Evolutionary conservation across 2,888 invertebrate genomes (phyloP).

Genomic region (Papilio gigon): DNA sequence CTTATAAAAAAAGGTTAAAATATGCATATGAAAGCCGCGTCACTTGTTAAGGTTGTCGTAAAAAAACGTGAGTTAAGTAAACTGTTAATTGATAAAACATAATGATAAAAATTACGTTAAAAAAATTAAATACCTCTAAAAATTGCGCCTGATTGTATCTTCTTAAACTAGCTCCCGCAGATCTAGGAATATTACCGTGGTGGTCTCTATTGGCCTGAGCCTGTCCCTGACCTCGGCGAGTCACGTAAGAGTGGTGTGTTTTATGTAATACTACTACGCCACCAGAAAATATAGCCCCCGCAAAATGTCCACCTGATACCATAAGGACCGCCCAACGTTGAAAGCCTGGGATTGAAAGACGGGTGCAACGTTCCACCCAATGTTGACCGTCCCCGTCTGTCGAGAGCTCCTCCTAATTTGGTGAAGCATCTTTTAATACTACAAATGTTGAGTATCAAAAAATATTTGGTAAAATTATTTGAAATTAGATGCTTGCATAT

Average conservation of each 20-base stretch:
- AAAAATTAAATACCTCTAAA: constrained; percentile 80
- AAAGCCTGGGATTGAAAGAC: constrained; percentile 68
- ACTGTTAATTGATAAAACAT: too few species aligned
- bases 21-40: not conserved
- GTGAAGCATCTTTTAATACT: not conserved
- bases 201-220: constrained; percentile 86
- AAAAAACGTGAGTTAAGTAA: not conserved
- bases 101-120: too few species aligned
- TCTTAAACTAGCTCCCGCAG: constrained; percentile 90
- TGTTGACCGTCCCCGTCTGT: constrained; percentile 72
- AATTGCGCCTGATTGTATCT: constrained; percentile 91
- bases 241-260: constrained; percentile 93
- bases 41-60: not conserved
- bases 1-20: not conserved
- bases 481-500: too few species aligned
- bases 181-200: constrained; percentile 85
- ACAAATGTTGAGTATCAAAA: too few species aligned
- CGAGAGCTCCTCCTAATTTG: constrained; percentile 74
- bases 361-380: constrained; percentile 69
- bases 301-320: constrained; percentile 88
- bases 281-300: constrained; percentile 71
- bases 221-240: constrained; percentile 91
- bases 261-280: constrained; percentile 85
- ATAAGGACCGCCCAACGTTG: constrained; percentile 88
- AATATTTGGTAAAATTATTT: too few species aligned